A percentile compares a stretch with the other conserved stretches of the same genome.
Conservation (phyloP, 2,888 invertebrate genomes). For the Tipula unca region DNA sequence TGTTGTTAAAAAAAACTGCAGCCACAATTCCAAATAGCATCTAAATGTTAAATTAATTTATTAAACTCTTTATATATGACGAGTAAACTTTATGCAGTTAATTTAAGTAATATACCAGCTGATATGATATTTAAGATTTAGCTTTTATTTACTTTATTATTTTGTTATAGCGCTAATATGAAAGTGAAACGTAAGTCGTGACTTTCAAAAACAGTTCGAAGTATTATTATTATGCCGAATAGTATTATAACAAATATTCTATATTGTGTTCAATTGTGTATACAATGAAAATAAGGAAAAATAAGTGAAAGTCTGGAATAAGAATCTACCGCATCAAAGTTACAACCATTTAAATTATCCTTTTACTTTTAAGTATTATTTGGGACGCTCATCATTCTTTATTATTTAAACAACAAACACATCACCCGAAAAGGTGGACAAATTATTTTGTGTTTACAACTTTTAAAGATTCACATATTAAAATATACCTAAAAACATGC, state of each 20-base stretch:
- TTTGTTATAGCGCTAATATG: not conserved
- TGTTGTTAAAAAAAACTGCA: not conserved
- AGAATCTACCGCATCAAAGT: not conserved
- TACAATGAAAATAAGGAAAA: not conserved
- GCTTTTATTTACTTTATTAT: not conserved
- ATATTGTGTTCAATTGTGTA: not conserved
- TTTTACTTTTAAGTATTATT: not conserved
- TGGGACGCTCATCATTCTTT: not conserved
- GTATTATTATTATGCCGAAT: no score
- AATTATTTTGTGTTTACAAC: no score
- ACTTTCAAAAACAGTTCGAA: not conserved
- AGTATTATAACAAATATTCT: not conserved
- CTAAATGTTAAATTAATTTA: not conserved
- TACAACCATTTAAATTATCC: no score
- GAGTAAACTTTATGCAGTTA: not conserved
- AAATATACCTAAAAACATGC: no score
- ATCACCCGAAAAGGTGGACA: no score
- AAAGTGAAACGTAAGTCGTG: not conserved
- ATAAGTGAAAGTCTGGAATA: not conserved
- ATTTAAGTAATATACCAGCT: not conserved
- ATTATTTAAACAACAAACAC: no score
- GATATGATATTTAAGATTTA: not conserved
- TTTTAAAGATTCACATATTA: no score
- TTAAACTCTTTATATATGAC: no score
- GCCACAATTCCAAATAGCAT: not conserved